Base-by-base conservation (phyloP, 2,113 vertebrate genomes). In the Apeltes quadracus region DNA sequence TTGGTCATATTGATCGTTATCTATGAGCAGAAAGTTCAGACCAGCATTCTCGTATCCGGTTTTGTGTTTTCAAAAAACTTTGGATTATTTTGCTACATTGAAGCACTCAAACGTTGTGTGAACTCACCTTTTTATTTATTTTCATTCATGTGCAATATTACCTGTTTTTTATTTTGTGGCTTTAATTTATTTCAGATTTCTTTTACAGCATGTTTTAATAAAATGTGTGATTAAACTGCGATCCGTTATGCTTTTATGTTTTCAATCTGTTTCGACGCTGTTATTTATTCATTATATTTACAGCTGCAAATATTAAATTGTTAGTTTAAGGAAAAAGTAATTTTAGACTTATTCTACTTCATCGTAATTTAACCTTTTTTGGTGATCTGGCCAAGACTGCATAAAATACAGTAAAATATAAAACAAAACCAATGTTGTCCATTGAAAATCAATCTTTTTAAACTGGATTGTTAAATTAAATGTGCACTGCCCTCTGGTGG, bases 1-100 rank as follows among this genome's bases (percentile, higher is more conserved):
- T 84, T 84, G 92, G 92, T 92, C 89, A 92, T 88, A 90, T 91
- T 90, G 90, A 93, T 93, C 87, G 53, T 85, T 78, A 50, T 82
- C 79, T 78, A 78, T 38, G 46, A 70, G 25, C 62, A 8, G 67
- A 64, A 15, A 23, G 2, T 85, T 79, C 14, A 27, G 58, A 78
- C 58, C 79, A 77, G 71, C 63, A 15, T 71, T 22, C 55, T 51
- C 20, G 14, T 69, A 3, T 69, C 44, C 61, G 72, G 5, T 75
- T 83, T 69, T 18, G 43, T 54, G 41, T 3, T 1, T 5, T 63
- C 67, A n/a, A 15, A 48, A 64, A 22, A 18, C 13, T 69, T 53
- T 39, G 3, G 4, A 41, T 43, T 29, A 41, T 20, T n/a, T n/a
- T 44, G 64, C 61, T 46, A 55, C 36, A 66, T 58, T 65, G 56